These are phyloP conservation scores for Eleginops maclovinus DNA, from an alignment of 2,113 vertebrate species.

Conservation along the genomic window DNA sequence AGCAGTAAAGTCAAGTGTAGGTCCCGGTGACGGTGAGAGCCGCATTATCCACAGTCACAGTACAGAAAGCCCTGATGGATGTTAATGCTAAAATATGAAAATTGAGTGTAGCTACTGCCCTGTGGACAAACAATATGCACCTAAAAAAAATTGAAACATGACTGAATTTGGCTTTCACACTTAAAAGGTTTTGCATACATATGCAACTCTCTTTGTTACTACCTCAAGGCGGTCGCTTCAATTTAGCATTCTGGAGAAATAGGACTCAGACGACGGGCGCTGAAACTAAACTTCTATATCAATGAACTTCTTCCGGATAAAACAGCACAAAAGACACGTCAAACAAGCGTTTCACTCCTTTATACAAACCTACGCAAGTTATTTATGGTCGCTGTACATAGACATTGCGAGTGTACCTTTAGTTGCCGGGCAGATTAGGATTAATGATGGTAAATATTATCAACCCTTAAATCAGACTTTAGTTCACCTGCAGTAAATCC, in stretches of 20 bases:
- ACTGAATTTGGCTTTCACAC: conserved; percentile 77
- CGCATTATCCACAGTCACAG: conserved; percentile 54
- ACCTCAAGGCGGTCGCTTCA: conserved; percentile 56
- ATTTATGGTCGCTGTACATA: neutral
- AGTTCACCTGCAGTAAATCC: too few species aligned
- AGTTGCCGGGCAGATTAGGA: too few species aligned
- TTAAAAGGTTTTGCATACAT: conserved; percentile 81
- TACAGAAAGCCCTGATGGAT: conserved; percentile 48
- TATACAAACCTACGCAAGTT: neutral
- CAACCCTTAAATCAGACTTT: too few species aligned
- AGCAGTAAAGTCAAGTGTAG: conserved; percentile 18
- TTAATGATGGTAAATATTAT: too few species aligned
- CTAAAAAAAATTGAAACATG: conserved; percentile 69
- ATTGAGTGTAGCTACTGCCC: conserved; percentile 65
- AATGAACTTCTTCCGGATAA: conserved; percentile 33
- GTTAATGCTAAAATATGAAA: conserved; percentile 77
- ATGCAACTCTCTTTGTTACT: conserved; percentile 58
- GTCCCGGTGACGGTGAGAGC: conserved; percentile 18
- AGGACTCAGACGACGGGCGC: conserved; percentile 22
- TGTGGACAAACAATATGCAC: conserved; percentile 62
- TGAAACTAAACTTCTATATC: conserved; percentile 41
- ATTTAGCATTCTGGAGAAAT: conserved; percentile 55
- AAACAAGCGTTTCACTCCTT: conserved; percentile 7
- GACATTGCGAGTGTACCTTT: neutral
- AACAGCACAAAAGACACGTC: conserved; percentile 11